Evolutionary conservation across 2,113 vertebrate genomes (phyloP).

Genomic region (Trachemys scripta): DNA sequence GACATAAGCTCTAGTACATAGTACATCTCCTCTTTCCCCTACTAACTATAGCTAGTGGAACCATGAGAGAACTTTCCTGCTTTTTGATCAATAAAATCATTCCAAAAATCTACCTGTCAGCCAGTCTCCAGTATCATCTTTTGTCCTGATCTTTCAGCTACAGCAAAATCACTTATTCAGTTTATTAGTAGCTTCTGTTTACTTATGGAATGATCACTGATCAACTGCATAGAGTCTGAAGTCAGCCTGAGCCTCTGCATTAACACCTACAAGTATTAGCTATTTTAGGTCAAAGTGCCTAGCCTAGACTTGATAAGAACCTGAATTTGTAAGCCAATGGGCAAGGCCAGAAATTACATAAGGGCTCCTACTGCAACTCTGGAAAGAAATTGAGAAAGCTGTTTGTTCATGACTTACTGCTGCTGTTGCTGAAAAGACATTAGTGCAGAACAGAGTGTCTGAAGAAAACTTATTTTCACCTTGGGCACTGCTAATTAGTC

Average conservation of each 20-base stretch:
- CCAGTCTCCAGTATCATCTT: neutral
- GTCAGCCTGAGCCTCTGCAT: neutral
- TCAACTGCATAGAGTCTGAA: neutral
- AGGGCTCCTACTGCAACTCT: neutral
- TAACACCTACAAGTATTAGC: neutral
- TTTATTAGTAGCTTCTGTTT: neutral
- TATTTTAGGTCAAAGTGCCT: neutral
- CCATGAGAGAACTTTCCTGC: neutral
- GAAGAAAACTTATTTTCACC: neutral
- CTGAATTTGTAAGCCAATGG: neutral
- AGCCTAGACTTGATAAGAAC: too few species aligned
- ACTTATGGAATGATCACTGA: neutral
- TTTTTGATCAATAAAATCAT: neutral
- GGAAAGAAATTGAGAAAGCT: neutral
- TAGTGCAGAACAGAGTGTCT: neutral
- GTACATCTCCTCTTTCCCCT: neutral
- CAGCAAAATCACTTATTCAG: neutral
- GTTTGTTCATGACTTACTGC: neutral
- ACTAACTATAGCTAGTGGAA: neutral
- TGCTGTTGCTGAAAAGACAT: neutral
- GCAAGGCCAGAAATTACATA: neutral
- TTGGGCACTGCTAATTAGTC: neutral
- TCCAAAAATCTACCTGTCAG: neutral
- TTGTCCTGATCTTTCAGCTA: neutral
- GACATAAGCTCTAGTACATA: neutral